Evolutionary conservation across 2,888 invertebrate genomes (phyloP).

Genomic region (Dryobota labecula): DNA sequence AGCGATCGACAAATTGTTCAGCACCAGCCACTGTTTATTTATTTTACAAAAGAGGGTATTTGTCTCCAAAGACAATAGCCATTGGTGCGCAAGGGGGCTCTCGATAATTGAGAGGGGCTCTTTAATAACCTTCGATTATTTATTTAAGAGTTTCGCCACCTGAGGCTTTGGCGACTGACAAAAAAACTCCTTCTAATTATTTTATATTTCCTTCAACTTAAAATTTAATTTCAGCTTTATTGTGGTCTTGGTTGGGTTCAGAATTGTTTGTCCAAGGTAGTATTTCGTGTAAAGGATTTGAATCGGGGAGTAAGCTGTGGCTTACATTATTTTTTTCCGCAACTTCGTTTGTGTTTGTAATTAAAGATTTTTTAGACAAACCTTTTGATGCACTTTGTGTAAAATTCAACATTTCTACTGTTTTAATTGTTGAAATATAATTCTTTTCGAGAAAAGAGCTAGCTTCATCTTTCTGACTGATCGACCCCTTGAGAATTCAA

Average conservation of each 20-base stretch:
- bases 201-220: slow-evolving; percentile 60
- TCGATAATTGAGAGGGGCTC: slow-evolving; percentile 84
- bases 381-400: slow-evolving; percentile 15
- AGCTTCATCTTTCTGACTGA: too few relatives aligned
- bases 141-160: slow-evolving; percentile 87
- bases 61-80: slow-evolving; percentile 72
- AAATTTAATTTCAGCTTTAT: slow-evolving; percentile 61
- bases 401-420: slow-evolving; percentile 4
- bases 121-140: slow-evolving; percentile 87
- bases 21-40: slow-evolving; percentile 59
- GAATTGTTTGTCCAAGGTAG: slow-evolving; percentile 45
- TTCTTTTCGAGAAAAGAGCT: neutral
- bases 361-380: slow-evolving; percentile 33
- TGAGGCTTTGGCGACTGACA: slow-evolving; percentile 79
- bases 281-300: slow-evolving; percentile 63
- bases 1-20: slow-evolving; percentile 59
- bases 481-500: too few relatives aligned
- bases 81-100: slow-evolving; percentile 60
- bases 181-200: slow-evolving; percentile 79
- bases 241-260: slow-evolving; percentile 39
- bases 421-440: neutral
- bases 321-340: slow-evolving; percentile 63
- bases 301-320: slow-evolving; percentile 66
- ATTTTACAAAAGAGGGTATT: slow-evolving; percentile 69
- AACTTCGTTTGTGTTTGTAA: slow-evolving; percentile 41